phyloP scores from a whole-genome alignment of 2,113 vertebrate species.

The Alces alces region DNA sequence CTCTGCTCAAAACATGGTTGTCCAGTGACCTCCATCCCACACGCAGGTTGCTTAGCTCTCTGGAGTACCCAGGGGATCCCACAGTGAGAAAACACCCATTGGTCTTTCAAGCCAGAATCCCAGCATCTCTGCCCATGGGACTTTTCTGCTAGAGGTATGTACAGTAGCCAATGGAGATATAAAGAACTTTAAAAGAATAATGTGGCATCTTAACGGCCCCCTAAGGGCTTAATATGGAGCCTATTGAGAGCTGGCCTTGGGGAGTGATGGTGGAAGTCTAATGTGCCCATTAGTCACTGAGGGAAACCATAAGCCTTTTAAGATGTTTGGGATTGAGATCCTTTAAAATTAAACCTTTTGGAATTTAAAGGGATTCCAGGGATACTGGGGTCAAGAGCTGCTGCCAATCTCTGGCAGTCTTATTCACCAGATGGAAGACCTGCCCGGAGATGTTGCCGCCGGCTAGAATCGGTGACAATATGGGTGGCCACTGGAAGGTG shows the following conservation, averaged over 20 bases:
- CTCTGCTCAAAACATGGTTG: not conserved
- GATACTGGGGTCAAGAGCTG: not conserved
- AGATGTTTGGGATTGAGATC: not conserved
- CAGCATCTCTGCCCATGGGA: not conserved
- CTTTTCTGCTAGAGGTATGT: not conserved
- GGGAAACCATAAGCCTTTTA: not conserved
- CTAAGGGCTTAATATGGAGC: not conserved
- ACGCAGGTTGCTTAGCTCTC: not conserved
- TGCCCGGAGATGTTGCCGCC: not conserved
- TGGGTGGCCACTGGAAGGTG: not conserved
- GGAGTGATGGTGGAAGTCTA: not conserved
- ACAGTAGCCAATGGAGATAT: not conserved
- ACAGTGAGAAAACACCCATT: not conserved
- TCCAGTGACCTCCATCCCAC: not conserved
- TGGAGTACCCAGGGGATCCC: not conserved
- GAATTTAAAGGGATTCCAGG: not conserved
- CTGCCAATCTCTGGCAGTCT: not conserved
- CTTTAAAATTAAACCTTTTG: not conserved
- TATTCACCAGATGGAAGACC: not conserved
- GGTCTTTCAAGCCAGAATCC: not conserved
- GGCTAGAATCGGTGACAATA: not conserved
- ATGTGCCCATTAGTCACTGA: not conserved
- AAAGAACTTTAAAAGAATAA: not conserved
- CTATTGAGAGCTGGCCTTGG: not conserved
- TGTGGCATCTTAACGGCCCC: not conserved